Conservation (phyloP, 1,140 invertebrate species). For the Bombus waltoni region DNA sequence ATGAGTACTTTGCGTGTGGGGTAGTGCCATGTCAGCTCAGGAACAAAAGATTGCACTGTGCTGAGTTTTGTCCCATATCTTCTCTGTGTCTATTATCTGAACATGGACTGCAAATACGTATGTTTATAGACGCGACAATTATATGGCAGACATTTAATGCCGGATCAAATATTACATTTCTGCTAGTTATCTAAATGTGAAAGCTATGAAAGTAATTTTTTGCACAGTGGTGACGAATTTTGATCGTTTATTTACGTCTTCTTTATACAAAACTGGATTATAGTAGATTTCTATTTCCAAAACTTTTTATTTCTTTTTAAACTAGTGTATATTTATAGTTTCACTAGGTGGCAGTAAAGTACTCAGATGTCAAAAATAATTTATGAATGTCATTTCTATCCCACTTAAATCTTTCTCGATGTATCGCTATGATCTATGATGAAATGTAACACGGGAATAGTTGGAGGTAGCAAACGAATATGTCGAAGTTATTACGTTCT, state of each 20-base stretch:
- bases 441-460: slow-evolving; percentile 19
- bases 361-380: slow-evolving; percentile 42
- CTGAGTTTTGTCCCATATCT: slow-evolving; percentile 42
- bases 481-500: not conserved
- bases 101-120: slow-evolving; percentile 30
- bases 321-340: slow-evolving; percentile 35
- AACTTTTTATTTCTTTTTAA: slow-evolving; percentile 18
- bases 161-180: slow-evolving; percentile 49
- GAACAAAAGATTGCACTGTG: slow-evolving; percentile 27
- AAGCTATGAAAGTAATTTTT: slow-evolving; percentile 50
- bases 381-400: slow-evolving; percentile 17
- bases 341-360: slow-evolving; percentile 59
- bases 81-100: slow-evolving; percentile 49
- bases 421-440: not conserved
- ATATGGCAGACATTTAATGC: slow-evolving; percentile 24
- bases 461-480: not conserved
- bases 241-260: slow-evolving; percentile 43
- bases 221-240: slow-evolving; percentile 42
- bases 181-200: slow-evolving; percentile 44
- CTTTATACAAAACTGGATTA: slow-evolving; percentile 43
- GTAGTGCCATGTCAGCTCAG: slow-evolving; percentile 49
- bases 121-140: slow-evolving; percentile 46
- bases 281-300: slow-evolving; percentile 14
- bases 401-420: slow-evolving; percentile 1
- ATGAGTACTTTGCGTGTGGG: slow-evolving; percentile 49